A percentile compares a stretch with the other conserved stretches of the same genome.
Evolutionary conservation across 1,140 invertebrate species (phyloP).

Genomic region (Steinernema khuongi): DNA sequence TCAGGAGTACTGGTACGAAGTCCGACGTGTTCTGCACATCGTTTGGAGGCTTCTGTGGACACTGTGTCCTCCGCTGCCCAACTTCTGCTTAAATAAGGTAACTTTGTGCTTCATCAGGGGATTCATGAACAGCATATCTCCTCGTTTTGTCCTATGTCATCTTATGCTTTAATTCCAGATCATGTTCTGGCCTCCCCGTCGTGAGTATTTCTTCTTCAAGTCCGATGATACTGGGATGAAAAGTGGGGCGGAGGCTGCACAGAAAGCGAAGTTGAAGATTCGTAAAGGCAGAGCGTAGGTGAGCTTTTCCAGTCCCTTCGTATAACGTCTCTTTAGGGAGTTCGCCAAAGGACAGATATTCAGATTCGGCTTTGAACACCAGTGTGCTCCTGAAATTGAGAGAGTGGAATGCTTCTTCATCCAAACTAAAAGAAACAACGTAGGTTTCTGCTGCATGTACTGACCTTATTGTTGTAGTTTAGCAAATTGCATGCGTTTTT

Average conservation of each 20-base stretch:
- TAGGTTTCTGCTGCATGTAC: not conserved
- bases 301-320: not conserved
- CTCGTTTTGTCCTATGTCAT: not conserved
- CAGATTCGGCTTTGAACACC: constrained; percentile 21
- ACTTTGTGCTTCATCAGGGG: too few relatives aligned
- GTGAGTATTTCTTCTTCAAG: constrained; percentile 34
- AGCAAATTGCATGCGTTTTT: constrained; percentile 24
- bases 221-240: constrained; percentile 11
- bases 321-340: not conserved
- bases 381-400: constrained; percentile 25
- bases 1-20: constrained; percentile 4
- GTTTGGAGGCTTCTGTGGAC: not conserved
- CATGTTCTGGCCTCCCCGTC: constrained; percentile 31
- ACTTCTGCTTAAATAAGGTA: constrained; percentile 4
- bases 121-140: not conserved
- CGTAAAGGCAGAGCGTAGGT: constrained; percentile 19
- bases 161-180: constrained; percentile 19
- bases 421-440: constrained; percentile 15
- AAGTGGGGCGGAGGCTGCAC: constrained; percentile 5
- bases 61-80: not conserved
- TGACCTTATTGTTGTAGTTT: not conserved
- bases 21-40: not conserved
- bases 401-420: constrained; percentile 22
- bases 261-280: constrained; percentile 25
- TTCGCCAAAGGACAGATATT: constrained; percentile 4